phyloP scores from a whole-genome alignment of 2,888 invertebrate species.

The Caenorhabditis sp. region DNA sequence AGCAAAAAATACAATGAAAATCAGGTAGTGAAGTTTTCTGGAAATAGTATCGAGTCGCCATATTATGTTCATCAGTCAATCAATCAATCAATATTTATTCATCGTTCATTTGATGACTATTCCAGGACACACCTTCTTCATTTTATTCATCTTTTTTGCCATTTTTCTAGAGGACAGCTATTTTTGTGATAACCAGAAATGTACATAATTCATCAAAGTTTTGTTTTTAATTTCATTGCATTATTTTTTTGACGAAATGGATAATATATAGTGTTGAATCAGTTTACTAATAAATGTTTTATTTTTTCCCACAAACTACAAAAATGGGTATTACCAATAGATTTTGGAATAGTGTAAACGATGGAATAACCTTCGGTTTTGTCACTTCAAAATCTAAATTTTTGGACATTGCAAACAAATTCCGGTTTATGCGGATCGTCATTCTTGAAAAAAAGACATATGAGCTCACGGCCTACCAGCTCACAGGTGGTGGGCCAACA shows the following conservation, averaged over 20 bases:
- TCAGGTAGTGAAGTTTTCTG: slow-evolving; percentile 22
- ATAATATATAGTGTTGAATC: background rate
- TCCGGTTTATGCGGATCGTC: too few species aligned
- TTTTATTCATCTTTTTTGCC: slow-evolving; percentile 10
- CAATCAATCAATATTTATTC: background rate
- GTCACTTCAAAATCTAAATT: too few species aligned
- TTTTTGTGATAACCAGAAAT: background rate
- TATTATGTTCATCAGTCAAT: slow-evolving; percentile 24
- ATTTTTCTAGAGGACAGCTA: background rate
- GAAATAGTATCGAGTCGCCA: slow-evolving; percentile 42
- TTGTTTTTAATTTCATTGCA: background rate
- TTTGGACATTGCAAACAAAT: too few species aligned
- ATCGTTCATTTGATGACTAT: slow-evolving; percentile 30
- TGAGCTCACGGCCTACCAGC: too few species aligned
- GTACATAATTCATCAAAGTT: background rate
- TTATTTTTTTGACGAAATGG: background rate
- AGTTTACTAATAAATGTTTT: background rate
- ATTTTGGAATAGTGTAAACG: too few species aligned
- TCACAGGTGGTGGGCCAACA: too few species aligned
- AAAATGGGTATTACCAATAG: too few species aligned
- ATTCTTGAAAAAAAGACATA: too few species aligned
- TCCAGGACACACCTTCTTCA: slow-evolving; percentile 38
- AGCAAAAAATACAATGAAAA: slow-evolving; percentile 11
- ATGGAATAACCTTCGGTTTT: too few species aligned
- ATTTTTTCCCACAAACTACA: too few species aligned